A percentile compares a stretch with the other conserved stretches of the same genome.
Conservation (phyloP, 1,140 invertebrate species). For the Periplaneta americana region DNA sequence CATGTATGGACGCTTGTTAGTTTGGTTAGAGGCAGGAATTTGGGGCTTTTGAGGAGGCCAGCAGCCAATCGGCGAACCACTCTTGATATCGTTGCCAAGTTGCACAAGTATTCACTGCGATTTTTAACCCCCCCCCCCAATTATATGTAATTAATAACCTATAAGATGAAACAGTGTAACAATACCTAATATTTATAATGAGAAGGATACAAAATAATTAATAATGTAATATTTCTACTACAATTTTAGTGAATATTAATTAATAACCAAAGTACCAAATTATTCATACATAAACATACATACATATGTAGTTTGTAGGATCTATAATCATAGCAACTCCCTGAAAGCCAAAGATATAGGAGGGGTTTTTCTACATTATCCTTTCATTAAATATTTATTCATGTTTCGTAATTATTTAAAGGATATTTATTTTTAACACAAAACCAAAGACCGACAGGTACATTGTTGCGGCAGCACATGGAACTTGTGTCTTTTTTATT, state of each 20-base stretch:
- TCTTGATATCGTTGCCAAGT: conserved; percentile 8
- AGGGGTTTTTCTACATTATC: conserved; percentile 1
- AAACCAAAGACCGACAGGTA: neutral
- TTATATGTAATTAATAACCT: conserved; percentile 16
- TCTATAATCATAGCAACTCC: conserved; percentile 11
- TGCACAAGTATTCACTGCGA: conserved; percentile 14
- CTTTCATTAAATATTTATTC: neutral
- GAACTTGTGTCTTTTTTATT: neutral
- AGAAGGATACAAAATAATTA: conserved; percentile 28
- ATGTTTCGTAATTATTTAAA: conserved; percentile 7
- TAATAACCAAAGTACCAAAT: conserved; percentile 53
- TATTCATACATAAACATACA: conserved; percentile 17
- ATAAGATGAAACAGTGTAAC: conserved; percentile 19
- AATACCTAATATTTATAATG: conserved; percentile 18
- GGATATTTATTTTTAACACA: neutral
- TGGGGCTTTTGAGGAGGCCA: conserved; percentile 1
- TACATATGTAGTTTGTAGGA: conserved; percentile 8
- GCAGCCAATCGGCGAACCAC: conserved; percentile 3
- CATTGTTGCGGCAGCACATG: neutral
- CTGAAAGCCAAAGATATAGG: conserved; percentile 9
- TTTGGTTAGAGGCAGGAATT: neutral
- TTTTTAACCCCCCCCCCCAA: neutral
- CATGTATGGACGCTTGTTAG: neutral
- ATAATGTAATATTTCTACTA: conserved; percentile 55
- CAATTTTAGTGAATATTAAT: conserved; percentile 50